These are phyloP conservation scores for Xiphydria camelus DNA, from an alignment of 2,888 invertebrate species.

Conservation along the genomic window DNA sequence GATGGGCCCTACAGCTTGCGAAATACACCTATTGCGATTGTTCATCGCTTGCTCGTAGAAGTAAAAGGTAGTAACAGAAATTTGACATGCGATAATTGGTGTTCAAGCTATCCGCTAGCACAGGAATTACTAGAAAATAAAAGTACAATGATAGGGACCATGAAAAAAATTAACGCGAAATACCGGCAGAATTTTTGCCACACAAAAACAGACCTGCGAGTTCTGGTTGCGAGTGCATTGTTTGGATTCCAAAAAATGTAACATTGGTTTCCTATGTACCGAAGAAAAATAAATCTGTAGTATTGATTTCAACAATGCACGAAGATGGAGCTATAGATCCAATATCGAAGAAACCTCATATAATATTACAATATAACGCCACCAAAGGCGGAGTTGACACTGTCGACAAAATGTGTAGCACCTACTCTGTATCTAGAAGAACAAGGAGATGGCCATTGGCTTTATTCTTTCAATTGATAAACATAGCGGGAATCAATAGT, in stretches of 20 bases:
- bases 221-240: constrained; percentile 25
- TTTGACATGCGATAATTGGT: constrained; percentile 33
- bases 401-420: constrained; percentile 30
- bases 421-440: constrained; percentile 25
- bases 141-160: constrained; percentile 30
- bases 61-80: constrained; percentile 28
- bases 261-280: constrained; percentile 35
- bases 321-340: constrained; percentile 23
- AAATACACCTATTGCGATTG: constrained; percentile 26
- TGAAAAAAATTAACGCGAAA: constrained; percentile 38
- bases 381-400: constrained; percentile 35
- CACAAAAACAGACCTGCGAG: constrained; percentile 21
- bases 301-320: constrained; percentile 34
- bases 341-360: constrained; percentile 29
- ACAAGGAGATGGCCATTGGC: constrained; percentile 31
- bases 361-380: constrained; percentile 33
- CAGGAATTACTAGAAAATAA: constrained; percentile 19
- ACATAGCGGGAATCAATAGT: constrained; percentile 30
- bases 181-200: constrained; percentile 37
- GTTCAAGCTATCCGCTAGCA: constrained; percentile 26
- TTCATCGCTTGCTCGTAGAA: constrained; percentile 21
- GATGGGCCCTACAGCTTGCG: constrained; percentile 23
- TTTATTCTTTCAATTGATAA: constrained; percentile 30
- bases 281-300: no score
- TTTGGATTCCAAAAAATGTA: constrained; percentile 34